Evolutionary conservation across 1,140 invertebrate genomes (phyloP), one percentile per base, ranked within the genome.

Genomic region (Caenorhabditis inopinata): DNA sequence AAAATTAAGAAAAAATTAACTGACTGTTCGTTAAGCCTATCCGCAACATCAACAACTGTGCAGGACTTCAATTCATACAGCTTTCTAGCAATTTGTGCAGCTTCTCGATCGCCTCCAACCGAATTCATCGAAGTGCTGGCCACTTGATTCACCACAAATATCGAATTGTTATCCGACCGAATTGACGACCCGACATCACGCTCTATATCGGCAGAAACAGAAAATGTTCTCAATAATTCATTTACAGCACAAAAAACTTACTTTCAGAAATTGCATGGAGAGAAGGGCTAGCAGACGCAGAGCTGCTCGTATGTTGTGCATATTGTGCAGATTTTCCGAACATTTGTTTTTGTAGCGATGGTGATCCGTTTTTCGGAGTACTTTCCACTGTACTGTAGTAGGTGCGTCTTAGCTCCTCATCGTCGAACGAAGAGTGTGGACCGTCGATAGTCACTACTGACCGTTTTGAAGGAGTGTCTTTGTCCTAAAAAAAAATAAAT

Each of bases 81-180:
- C 6, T 68, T 68, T 21, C 58, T 4, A 6, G 58, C 58, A 2
- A 68, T 42, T 42, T 68, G 58, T 9, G 58, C 27, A 38, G 58
- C 58, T 27, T 68, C 58, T 68, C 58, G 32, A 1, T 68, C 58
- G 18, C 58, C 58, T 35, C 58, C 58, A 42, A 68, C 58, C n/a
- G 58, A 68, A 42, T 25, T 68, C 58, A 42, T 68, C 4, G 58
- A 68, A 12, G 58, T 68, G n/a, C 58, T 68, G n/a, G 58, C 32
- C 1, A 21, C 32, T 16, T 68, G 58, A 21, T 68, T 42, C 1
- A n/a, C n/a, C n/a, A n/a, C n/a, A n/a, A n/a, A n/a, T n/a, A n/a
- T n/a, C n/a, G n/a, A n/a, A n/a, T n/a, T n/a, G n/a, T n/a, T n/a
- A n/a, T n/a, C n/a, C n/a, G n/a, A n/a, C n/a, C n/a, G n/a, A n/a